Percentiles rank a stretch among this genome's conserved stretches.
phyloP scores from a whole-genome alignment of 2,888 invertebrate species.

The Andrena flavipes region DNA sequence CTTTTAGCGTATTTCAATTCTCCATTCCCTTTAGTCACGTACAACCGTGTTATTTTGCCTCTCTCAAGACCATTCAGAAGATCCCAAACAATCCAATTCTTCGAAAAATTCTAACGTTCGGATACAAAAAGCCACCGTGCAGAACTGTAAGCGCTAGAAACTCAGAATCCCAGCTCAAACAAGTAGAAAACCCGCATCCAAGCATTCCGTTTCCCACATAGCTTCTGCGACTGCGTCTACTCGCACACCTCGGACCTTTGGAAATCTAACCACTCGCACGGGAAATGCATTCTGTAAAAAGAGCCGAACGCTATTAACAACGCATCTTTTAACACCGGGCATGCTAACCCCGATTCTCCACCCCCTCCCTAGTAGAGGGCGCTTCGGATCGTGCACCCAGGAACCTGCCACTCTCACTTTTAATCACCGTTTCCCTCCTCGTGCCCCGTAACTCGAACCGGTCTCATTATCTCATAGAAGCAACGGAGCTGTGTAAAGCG shows the following conservation, averaged over 20 bases:
- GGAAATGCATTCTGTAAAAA: slow-evolving; percentile 3
- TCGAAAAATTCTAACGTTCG: neutral
- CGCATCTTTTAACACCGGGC: slow-evolving; percentile 35
- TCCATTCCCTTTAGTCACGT: neutral
- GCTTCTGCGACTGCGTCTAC: slow-evolving; percentile 40
- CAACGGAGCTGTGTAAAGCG: slow-evolving; percentile 56
- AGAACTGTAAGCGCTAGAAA: slow-evolving; percentile 13
- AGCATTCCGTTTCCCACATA: slow-evolving; percentile 4
- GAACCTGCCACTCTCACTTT: slow-evolving; percentile 51
- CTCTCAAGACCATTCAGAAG: too few relatives aligned
- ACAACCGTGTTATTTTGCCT: too few relatives aligned
- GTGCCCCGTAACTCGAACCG: slow-evolving; percentile 53
- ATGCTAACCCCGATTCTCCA: slow-evolving; percentile 32
- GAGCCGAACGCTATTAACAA: slow-evolving; percentile 23
- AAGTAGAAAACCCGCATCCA: neutral
- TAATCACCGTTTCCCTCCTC: slow-evolving; percentile 50
- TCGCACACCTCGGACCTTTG: slow-evolving; percentile 8
- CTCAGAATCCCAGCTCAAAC: neutral
- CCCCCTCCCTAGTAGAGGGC: slow-evolving; percentile 22
- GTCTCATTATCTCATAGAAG: slow-evolving; percentile 64
- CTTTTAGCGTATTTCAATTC: neutral
- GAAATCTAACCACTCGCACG: slow-evolving; percentile 53
- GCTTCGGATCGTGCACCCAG: slow-evolving; percentile 56
- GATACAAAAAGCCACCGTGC: neutral
- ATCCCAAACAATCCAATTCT: neutral